A percentile compares a stretch with the other conserved stretches of the same genome.
phyloP scores from a whole-genome alignment of 1,140 invertebrate genomes.

The Aethina tumida region DNA sequence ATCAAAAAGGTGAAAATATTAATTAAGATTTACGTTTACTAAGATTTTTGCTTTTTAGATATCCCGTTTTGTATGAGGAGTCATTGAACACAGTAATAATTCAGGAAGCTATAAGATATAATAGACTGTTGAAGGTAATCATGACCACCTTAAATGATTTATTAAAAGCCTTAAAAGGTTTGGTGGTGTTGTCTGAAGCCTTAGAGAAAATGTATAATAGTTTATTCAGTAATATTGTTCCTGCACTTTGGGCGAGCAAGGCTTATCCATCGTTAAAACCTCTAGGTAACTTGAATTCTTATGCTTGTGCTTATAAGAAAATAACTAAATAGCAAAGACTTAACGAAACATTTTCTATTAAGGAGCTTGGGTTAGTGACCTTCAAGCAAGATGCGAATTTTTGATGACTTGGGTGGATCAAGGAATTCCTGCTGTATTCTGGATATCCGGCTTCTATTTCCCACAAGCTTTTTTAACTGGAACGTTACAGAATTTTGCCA shows the following conservation, averaged over 20 bases:
- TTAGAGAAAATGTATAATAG: slow-evolving; percentile 57
- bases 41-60: slow-evolving; percentile 40
- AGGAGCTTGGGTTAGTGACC: slow-evolving; percentile 54
- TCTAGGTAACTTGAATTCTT: slow-evolving; percentile 52
- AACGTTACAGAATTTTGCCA: slow-evolving; percentile 71
- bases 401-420: slow-evolving; percentile 56
- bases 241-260: slow-evolving; percentile 56
- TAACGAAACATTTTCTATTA: slow-evolving; percentile 10
- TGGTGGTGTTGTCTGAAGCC: slow-evolving; percentile 67
- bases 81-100: slow-evolving; percentile 75
- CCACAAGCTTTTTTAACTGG: slow-evolving; percentile 79
- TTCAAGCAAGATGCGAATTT: slow-evolving; percentile 49
- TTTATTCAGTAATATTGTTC: slow-evolving; percentile 57
- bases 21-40: not conserved
- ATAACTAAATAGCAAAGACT: too few relatives aligned
- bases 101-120: slow-evolving; percentile 71
- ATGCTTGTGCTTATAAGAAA: too few relatives aligned
- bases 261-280: slow-evolving; percentile 78
- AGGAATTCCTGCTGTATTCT: slow-evolving; percentile 64
- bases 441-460: slow-evolving; percentile 82
- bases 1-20: slow-evolving; percentile 35
- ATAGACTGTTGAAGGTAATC: slow-evolving; percentile 54
- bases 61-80: slow-evolving; percentile 68
- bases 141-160: slow-evolving; percentile 52
- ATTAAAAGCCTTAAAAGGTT: slow-evolving; percentile 62